Conservation (phyloP, 2,113 vertebrate species). For the Electrona antarctica region DNA sequence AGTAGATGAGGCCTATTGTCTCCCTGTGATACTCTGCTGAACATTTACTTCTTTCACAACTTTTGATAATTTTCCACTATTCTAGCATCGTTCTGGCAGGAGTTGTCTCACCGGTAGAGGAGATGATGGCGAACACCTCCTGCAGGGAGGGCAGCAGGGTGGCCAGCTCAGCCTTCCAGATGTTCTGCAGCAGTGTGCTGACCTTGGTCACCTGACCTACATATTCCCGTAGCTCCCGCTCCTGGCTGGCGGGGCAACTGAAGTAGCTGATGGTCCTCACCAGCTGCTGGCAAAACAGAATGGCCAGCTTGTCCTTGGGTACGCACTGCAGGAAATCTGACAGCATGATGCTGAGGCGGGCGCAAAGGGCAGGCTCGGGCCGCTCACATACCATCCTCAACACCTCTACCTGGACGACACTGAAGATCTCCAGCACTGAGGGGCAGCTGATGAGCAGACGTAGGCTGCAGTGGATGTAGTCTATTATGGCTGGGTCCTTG, state of each 20-base stretch:
- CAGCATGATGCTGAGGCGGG: conserved; percentile 88
- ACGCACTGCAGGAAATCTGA: conserved; percentile 94
- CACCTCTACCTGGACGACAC: conserved; percentile 89
- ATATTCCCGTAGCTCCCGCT: conserved; percentile 90
- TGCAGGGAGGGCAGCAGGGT: conserved; percentile 92
- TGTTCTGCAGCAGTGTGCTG: conserved; percentile 88
- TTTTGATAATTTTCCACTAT: too few relatives aligned
- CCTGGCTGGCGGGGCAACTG: conserved; percentile 86
- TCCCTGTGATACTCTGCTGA: too few relatives aligned
- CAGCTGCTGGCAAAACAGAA: conserved; percentile 95
- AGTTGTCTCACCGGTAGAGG: conserved; percentile 86
- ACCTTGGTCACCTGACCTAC: conserved; percentile 94
- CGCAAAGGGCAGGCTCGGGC: conserved; percentile 86
- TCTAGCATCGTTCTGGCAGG: background rate
- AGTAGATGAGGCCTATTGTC: too few relatives aligned
- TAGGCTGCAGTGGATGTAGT: conserved; percentile 92
- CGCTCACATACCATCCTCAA: conserved; percentile 90
- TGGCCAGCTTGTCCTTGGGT: conserved; percentile 86
- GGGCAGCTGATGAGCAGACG: conserved; percentile 96
- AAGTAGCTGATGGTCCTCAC: conserved; percentile 95
- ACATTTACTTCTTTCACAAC: too few relatives aligned
- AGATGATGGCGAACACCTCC: conserved; percentile 95
- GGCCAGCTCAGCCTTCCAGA: conserved; percentile 93
- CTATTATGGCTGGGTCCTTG: conserved; percentile 87
- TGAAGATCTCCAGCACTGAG: conserved; percentile 92